These are phyloP conservation scores for Drosophila setifemur DNA, from an alignment of 1,140 invertebrate species.

Conservation along the genomic window DNA sequence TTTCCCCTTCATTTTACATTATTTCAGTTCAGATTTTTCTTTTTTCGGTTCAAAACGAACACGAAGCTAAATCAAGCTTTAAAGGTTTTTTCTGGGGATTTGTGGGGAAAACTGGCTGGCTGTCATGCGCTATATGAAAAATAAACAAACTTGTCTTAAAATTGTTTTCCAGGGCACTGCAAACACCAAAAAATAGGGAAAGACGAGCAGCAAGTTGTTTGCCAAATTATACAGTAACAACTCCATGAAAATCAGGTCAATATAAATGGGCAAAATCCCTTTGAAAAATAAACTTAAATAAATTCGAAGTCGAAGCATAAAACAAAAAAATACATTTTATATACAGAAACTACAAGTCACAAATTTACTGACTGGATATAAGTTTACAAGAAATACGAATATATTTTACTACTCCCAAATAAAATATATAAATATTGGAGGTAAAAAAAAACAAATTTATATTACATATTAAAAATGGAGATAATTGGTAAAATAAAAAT, in stretches of 20 bases:
- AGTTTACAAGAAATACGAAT: too few relatives aligned
- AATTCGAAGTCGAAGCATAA: not conserved
- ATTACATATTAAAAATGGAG: too few relatives aligned
- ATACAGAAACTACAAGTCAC: too few relatives aligned
- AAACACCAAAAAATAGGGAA: constrained; percentile 10
- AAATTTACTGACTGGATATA: too few relatives aligned
- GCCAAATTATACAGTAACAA: constrained; percentile 28
- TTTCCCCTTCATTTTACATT: constrained; percentile 1
- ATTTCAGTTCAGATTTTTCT: not conserved
- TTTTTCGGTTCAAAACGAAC: constrained; percentile 1
- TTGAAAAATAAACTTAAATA: constrained; percentile 5
- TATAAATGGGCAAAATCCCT: constrained; percentile 11
- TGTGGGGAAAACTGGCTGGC: not conserved
- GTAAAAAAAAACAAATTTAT: too few relatives aligned
- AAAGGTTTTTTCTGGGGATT: not conserved
- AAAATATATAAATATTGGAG: too few relatives aligned
- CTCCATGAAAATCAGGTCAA: constrained; percentile 14
- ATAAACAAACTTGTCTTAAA: constrained; percentile 60
- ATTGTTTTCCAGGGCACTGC: constrained; percentile 40
- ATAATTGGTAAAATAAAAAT: too few relatives aligned
- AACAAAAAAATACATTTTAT: too few relatives aligned
- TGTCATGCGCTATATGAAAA: constrained; percentile 56
- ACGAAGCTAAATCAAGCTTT: constrained; percentile 28
- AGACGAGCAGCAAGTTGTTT: constrained; percentile 26
- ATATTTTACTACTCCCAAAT: too few relatives aligned